Evolutionary conservation across 2,797 vertebrate genomes (phyloP), one percentile per base, ranked within the genome.

Genomic region (Galagoides demidoff): DNA sequence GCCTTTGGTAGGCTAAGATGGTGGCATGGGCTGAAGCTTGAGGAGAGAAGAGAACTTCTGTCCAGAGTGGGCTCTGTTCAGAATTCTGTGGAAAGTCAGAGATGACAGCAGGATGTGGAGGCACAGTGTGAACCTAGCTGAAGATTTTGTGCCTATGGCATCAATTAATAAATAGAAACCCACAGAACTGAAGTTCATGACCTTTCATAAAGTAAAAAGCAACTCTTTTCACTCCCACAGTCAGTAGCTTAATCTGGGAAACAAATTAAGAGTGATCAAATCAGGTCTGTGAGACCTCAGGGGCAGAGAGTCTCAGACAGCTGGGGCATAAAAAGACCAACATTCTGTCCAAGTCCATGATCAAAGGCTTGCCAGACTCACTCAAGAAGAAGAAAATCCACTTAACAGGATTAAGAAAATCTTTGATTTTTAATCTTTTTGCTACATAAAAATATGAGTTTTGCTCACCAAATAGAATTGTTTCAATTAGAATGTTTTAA

Each of bases 231-330:
- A 43, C 39, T 71, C 70, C 61, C 85, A 87, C 66, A 86, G 64
- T 96, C 90, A 88, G 83, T 74, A 91, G 76, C 68, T 39, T 31
- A 84, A 95, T 93, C 95, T 92, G 61, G 78, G 85, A 95, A 97
- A 97, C 95, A 96, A 97, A 97, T 96, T 89, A 92, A 96, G 90
- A 96, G 27, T 78, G 84, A 96, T 97, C 92, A 95, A 90, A 89
- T 74, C 66, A 39, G 74, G 95, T 94, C 95, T 93, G 76, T 89
- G 68, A 95, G 92, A 90, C 92, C 73, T 96, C 90, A 79, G 82
- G 93, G 90, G 17, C 43, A 64, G 20, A 89, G 25, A 76, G 37
- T 87, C 94, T 97, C 92, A 92, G 94, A 94, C 81, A 73, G 95
- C 95, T 79, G 76, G 66, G 37, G 52, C 71, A 97, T 74, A 79